Evolutionary conservation across 2,888 invertebrate species (phyloP).

Genomic region (Polymixis flavicincta): DNA sequence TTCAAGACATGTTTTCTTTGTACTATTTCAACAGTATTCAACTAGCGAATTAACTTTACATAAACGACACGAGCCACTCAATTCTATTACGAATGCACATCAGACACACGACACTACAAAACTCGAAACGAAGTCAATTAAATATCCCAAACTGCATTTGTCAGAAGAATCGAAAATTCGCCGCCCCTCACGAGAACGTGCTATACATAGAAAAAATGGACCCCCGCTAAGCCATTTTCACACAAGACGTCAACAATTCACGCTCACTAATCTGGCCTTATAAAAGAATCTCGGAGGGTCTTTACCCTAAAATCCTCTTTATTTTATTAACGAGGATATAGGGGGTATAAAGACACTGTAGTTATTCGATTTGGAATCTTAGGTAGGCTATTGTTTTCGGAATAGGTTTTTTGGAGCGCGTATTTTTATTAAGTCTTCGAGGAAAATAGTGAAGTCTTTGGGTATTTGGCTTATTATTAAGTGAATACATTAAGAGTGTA

Average conservation of each 20-base stretch:
- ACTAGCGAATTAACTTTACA: neutral
- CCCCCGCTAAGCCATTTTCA: conserved; percentile 66
- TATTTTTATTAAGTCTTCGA: conserved; percentile 14
- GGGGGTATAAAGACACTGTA: conserved; percentile 61
- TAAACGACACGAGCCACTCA: conserved; percentile 17
- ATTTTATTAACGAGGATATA: conserved; percentile 78
- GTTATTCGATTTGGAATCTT: conserved; percentile 71
- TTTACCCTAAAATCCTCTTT: conserved; percentile 77
- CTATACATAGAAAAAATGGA: conserved; percentile 48
- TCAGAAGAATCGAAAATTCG: conserved; percentile 74
- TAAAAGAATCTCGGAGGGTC: conserved; percentile 71
- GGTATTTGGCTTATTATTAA: neutral
- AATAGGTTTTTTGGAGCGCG: conserved; percentile 7
- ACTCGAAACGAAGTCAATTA: conserved; percentile 77
- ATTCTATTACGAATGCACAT: conserved; percentile 44
- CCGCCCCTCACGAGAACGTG: conserved; percentile 58
- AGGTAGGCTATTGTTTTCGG: conserved; percentile 44
- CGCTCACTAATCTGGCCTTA: conserved; percentile 73
- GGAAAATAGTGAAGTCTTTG: neutral
- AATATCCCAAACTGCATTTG: conserved; percentile 77
- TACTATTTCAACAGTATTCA: neutral
- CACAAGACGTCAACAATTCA: conserved; percentile 72
- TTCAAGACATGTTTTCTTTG: neutral
- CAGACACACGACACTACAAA: conserved; percentile 54
- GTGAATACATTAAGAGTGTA: neutral